These are phyloP conservation scores for Epistrophella euchroma DNA, from an alignment of 2,888 invertebrate genomes.

Conservation along the genomic window DNA sequence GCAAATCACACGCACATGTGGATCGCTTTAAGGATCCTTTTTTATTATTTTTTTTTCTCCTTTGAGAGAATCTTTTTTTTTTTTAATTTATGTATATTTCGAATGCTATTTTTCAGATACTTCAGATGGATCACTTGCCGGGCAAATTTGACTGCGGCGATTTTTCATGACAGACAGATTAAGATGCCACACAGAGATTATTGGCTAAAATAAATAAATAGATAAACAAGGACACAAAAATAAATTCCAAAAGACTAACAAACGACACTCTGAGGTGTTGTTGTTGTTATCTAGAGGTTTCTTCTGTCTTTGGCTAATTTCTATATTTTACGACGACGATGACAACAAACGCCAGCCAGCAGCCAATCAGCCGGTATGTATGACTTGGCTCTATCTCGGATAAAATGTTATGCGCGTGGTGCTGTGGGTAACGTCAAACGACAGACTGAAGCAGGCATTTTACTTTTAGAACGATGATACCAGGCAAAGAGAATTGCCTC, in stretches of 20 bases:
- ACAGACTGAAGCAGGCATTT: constrained; percentile 83
- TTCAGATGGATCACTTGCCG: constrained; percentile 37
- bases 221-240: constrained; percentile 1
- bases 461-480: constrained; percentile 81
- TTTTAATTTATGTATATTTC: constrained; percentile 24
- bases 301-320: constrained; percentile 11
- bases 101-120: constrained; percentile 34
- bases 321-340: neutral
- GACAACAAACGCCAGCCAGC: constrained; percentile 56
- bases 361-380: constrained; percentile 57
- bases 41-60: constrained; percentile 6
- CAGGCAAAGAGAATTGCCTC: constrained; percentile 77
- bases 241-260: constrained; percentile 7
- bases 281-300: constrained; percentile 4
- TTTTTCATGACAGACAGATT: constrained; percentile 26
- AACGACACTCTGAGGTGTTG: neutral
- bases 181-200: constrained; percentile 2
- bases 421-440: constrained; percentile 81
- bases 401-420: constrained; percentile 73
- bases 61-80: constrained; percentile 8
- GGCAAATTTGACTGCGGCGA: constrained; percentile 9
- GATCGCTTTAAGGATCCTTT: constrained; percentile 55
- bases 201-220: constrained; percentile 17
- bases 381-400: constrained; percentile 52
- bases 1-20: constrained; percentile 54